A percentile compares a stretch with the other conserved stretches of the same genome.
Evolutionary conservation across 2,113 vertebrate species (phyloP).

Genomic region (Hippopotamus amphibius): DNA sequence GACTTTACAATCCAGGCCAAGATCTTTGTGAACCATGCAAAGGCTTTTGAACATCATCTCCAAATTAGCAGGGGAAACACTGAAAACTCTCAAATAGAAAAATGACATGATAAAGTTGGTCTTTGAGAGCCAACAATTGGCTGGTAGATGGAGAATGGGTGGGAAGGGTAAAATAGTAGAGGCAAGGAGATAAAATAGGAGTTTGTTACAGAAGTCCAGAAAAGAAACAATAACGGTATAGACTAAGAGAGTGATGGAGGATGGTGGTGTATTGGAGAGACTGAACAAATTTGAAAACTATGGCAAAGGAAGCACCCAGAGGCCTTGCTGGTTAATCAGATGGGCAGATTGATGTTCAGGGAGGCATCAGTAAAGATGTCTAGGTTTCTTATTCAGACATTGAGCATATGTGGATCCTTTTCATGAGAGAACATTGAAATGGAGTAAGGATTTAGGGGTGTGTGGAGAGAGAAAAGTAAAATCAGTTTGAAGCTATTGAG

Average conservation of each 20-base stretch:
- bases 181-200: no score
- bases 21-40: neutral
- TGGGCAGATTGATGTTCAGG: rapidly evolving
- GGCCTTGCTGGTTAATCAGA: neutral
- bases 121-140: neutral
- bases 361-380: neutral
- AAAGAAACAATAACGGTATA: rapidly evolving
- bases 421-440: rapidly evolving
- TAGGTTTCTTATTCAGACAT: neutral
- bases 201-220: neutral
- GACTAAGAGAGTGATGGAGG: neutral
- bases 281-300: neutral
- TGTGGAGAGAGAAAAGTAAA: neutral
- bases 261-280: neutral
- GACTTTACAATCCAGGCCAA: neutral
- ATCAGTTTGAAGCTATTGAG: no score
- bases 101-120: neutral
- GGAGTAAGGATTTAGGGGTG: neutral
- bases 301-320: neutral
- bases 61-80: neutral
- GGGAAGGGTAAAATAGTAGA: neutral
- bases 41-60: rapidly evolving
- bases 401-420: neutral
- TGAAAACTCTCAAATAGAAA: neutral
- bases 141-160: neutral